Evolutionary conservation across 2,888 invertebrate species (phyloP).

Genomic region (Lasioglossum morio): DNA sequence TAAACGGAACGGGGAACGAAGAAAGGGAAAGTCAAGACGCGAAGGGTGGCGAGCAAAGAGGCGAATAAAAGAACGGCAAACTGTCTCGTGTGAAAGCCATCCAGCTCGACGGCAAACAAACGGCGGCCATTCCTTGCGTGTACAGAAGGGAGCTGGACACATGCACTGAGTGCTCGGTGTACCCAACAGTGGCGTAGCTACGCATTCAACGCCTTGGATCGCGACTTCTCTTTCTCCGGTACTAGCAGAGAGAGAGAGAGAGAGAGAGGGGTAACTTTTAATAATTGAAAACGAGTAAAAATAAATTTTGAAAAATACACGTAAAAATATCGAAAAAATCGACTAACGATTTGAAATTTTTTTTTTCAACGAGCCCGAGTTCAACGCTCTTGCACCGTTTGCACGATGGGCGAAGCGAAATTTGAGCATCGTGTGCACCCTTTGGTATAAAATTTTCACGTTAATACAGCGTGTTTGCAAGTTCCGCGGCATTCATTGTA

Average conservation of each 20-base stretch:
- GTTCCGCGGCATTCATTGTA: not conserved
- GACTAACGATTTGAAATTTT: not conserved
- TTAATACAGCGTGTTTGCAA: not conserved
- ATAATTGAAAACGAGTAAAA: too few relatives aligned
- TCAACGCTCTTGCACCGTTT: not conserved
- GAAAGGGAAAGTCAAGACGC: conserved; percentile 17
- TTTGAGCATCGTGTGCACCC: not conserved
- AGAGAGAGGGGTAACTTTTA: too few relatives aligned
- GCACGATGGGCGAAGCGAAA: not conserved
- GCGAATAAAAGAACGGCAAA: conserved; percentile 24
- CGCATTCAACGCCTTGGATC: too few relatives aligned
- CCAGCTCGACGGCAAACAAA: conserved; percentile 19
- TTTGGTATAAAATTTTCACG: conserved; percentile 4
- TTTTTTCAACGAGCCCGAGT: not conserved
- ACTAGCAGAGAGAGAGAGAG: too few relatives aligned
- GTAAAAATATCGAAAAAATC: not conserved
- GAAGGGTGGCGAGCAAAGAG: conserved; percentile 32
- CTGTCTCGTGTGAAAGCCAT: conserved; percentile 19
- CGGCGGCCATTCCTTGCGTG: conserved; percentile 13
- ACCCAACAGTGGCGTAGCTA: not conserved
- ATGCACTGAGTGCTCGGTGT: not conserved
- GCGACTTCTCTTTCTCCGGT: too few relatives aligned
- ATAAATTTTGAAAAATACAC: too few relatives aligned
- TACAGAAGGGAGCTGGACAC: not conserved
- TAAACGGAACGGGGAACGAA: not conserved